Percentiles rank a stretch among this genome's conserved stretches.
Conservation (phyloP, 2,888 invertebrate species). For the Subacronicta megacephala region DNA sequence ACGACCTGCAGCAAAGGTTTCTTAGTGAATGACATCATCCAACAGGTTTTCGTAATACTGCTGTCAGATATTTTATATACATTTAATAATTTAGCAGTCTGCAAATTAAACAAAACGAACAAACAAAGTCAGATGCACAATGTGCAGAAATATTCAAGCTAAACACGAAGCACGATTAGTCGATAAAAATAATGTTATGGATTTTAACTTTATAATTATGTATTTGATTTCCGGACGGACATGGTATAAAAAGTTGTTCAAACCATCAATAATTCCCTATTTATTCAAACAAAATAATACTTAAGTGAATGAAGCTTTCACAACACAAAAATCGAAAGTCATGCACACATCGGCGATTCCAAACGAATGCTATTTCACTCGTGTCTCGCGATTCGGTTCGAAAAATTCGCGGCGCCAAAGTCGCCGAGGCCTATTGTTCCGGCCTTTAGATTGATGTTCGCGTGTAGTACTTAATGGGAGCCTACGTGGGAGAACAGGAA, state of each 20-base stretch:
- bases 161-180: neutral
- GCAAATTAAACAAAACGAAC: slow-evolving; percentile 7
- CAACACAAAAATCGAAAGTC: slow-evolving; percentile 73
- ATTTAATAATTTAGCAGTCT: slow-evolving; percentile 37
- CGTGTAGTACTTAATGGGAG: slow-evolving; percentile 67
- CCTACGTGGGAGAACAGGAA: slow-evolving; percentile 77
- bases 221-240: too few species aligned
- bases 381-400: slow-evolving; percentile 51
- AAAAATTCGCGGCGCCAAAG: slow-evolving; percentile 66
- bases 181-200: neutral
- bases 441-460: slow-evolving; percentile 75
- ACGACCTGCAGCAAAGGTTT: slow-evolving; percentile 30
- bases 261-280: slow-evolving; percentile 24
- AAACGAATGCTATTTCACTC: slow-evolving; percentile 62
- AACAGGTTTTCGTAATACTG: slow-evolving; percentile 39
- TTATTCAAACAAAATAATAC: slow-evolving; percentile 47
- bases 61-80: slow-evolving; percentile 27
- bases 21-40: slow-evolving; percentile 46
- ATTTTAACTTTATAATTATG: neutral
- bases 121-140: slow-evolving; percentile 1
- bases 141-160: neutral
- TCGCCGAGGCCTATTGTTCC: slow-evolving; percentile 71
- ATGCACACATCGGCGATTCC: slow-evolving; percentile 60
- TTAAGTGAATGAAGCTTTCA: slow-evolving; percentile 55
- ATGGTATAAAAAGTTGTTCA: slow-evolving; percentile 30